Conservation (phyloP, 1,140 invertebrate genomes). For the Papilio polytes region DNA sequence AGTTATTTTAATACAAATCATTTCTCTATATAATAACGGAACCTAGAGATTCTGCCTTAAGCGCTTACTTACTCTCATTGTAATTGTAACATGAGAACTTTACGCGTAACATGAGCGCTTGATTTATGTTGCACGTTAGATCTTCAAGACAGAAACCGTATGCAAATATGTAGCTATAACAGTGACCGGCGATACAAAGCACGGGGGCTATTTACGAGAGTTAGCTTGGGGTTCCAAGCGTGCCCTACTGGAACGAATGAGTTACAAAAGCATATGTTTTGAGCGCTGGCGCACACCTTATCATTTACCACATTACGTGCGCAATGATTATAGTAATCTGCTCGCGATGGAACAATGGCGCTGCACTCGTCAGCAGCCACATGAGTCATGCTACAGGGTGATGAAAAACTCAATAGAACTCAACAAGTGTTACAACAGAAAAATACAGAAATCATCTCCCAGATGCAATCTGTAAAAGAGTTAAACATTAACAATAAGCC, state of each 20-base stretch:
- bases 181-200: constrained; percentile 16
- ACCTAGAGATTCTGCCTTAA: no score
- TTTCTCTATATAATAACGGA: no score
- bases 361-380: constrained; percentile 67
- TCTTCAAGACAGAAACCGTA: background rate
- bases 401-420: constrained; percentile 25
- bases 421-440: background rate
- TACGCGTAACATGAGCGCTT: no score
- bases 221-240: constrained; percentile 44
- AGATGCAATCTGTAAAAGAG: no score
- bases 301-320: constrained; percentile 81
- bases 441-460: no score
- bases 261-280: constrained; percentile 82
- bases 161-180: constrained; percentile 10
- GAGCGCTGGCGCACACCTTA: constrained; percentile 76
- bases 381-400: constrained; percentile 63
- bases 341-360: constrained; percentile 78
- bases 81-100: background rate
- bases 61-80: background rate
- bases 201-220: constrained; percentile 32
- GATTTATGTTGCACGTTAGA: no score
- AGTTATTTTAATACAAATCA: no score
- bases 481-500: no score
- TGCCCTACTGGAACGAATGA: constrained; percentile 71
- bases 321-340: constrained; percentile 83